Evolutionary conservation across 2,888 invertebrate genomes (phyloP), one percentile per base, ranked within the genome.

Genomic region (Cerastis leucographa): DNA sequence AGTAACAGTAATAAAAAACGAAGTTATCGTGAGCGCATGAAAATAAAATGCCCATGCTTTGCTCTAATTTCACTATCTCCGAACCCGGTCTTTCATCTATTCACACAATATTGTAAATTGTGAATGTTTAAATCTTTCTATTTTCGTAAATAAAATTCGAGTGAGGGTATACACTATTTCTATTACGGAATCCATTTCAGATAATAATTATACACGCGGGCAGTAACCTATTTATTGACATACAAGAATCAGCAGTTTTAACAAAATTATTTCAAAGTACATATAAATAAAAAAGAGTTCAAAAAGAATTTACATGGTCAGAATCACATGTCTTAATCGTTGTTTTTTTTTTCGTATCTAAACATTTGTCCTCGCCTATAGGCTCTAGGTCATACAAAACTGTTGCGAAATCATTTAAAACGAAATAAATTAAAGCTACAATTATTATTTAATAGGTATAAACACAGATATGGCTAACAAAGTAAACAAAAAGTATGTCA

Each of bases 401-500:
- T 51, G 35, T 66, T 67, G n/a, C 6, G 12, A 29, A 46, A 40
- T 54, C 11, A 14, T 51, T 19, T n/a, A 19, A 44, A 67, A 51
- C 49, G 11, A 25, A 76, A 49, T 19, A 49, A n/a, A 64, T 54
- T 59, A 44, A 11, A n/a, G 22, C 14, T 54, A 6, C 40, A 62
- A 62, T 62, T 42, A 22, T 61, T 54, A n/a, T 46, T 14, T 54
- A 25, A 44, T 35, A 54, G 14, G 4, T 68, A 22, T 12, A 44
- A 46, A 68, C 44, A 35, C 14, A 59, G n/a, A 44, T 54, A 44
- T 19, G 44, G 44, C 22, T 40, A 44, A 54, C 35, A 44, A 69
- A 56, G n/a, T 62, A 70, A 86, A 88, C 89, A 86, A 92, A 92
- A 92, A 93, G 91, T 93, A 90, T 92, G 92, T 92, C 91, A 92